Base-by-base conservation (phyloP, 2,797 vertebrate species). In the Rhynchonycteris naso region DNA sequence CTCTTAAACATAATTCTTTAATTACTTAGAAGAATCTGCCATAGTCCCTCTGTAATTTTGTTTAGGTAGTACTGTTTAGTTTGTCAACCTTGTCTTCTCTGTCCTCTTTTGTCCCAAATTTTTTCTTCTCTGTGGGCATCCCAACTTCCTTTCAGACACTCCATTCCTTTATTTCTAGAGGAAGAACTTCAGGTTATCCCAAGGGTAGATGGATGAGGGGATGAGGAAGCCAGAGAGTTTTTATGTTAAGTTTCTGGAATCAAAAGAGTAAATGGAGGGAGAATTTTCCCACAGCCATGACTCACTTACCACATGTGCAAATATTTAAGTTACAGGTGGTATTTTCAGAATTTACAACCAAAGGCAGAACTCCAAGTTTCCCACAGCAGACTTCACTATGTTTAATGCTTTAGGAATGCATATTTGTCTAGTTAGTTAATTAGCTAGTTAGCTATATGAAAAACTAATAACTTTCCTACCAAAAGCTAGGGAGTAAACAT, bases 261-360 rank as follows among this genome's bases (percentile, higher is more conserved):
- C 68, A 59, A 91, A 84, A 83, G 28, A 84, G 63, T 86, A 87
- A 91, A 72, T 28, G 16, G 21, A 22, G 14, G 15, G n/a, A 56
- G 63, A 87, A 63, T 63, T 87, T 96, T 74, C 66, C 87, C 72
- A 91, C 58, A 84, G 68, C 59, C 19, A 38, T 71, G 82, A 94
- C 35, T 97, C 78, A 78, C 21, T 91, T 85, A 50, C 59, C 83
- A n/a, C 65, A 93, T 69, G 71, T 87, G 72, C 80, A 97, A 96
- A 95, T 95, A 91, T 93, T 95, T 97, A 94, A 93, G 52, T 89
- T 91, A 33, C 30, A 95, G n/a, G 76, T 95, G 88, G 38, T 30
- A 79, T 91, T 72, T 92, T 95, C 86, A 86, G 72, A 91, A 95
- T 85, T 59, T 11, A 74, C 13, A 80, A 83, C 24, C 56, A 65